These are phyloP conservation scores for Perccottus glenii DNA, from an alignment of 2,113 vertebrate genomes.

Conservation along the genomic window DNA sequence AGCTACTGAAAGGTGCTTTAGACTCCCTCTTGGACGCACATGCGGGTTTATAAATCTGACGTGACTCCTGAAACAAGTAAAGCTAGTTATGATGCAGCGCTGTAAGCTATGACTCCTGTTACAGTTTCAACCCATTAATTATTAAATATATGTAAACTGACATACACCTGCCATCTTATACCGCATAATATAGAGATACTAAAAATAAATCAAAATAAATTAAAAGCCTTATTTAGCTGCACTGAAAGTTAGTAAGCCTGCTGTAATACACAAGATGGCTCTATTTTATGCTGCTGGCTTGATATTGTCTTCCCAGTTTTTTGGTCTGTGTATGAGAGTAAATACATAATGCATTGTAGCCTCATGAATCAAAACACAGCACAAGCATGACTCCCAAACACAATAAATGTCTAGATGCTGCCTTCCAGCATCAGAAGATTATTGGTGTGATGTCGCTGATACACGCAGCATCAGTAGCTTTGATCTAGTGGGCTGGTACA, in stretches of 20 bases:
- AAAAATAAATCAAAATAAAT: no score
- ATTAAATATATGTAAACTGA: constrained; percentile 3
- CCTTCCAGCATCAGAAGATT: constrained; percentile 43
- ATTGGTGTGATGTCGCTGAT: constrained; percentile 52
- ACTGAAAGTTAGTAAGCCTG: constrained; percentile 20
- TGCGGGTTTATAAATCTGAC: constrained; percentile 5
- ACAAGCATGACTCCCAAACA: constrained; percentile 20
- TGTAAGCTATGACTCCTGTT: constrained; percentile 1
- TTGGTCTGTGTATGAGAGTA: constrained; percentile 14
- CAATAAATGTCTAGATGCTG: constrained; percentile 27
- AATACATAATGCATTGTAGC: constrained; percentile 12
- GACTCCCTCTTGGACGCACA: constrained; percentile 30
- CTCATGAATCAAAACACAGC: constrained; percentile 30
- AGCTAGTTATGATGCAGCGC: not conserved
- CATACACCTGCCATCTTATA: not conserved
- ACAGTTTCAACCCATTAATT: constrained; percentile 1
- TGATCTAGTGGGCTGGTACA: constrained; percentile 58
- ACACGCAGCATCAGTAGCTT: constrained; percentile 49
- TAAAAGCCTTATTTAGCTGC: not conserved
- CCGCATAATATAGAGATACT: no score
- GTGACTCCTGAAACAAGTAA: not conserved
- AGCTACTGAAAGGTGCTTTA: constrained; percentile 54
- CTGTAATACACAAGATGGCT: constrained; percentile 28
- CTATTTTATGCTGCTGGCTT: constrained; percentile 25
- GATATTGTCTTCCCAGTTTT: constrained; percentile 4